Conservation (phyloP, 30 jellyfish, hydroid and myxozoan species). For the Hydractinia symbiolongicarpus region DNA sequence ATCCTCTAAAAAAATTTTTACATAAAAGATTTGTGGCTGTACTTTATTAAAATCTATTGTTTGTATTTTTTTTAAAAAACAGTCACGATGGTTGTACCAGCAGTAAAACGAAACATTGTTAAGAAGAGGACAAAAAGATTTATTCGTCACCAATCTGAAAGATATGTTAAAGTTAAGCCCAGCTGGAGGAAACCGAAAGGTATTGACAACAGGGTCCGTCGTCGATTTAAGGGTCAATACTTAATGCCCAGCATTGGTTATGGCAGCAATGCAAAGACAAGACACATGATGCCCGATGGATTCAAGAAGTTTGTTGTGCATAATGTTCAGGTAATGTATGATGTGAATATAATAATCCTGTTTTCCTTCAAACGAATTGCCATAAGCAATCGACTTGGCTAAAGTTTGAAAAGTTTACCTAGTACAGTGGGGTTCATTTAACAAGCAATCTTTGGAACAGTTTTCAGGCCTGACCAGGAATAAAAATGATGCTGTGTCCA, state of each 20-base stretch:
- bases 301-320: constrained; percentile 91
- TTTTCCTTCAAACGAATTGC: no score
- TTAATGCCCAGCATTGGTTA: constrained; percentile 95
- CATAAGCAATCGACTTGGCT: no score
- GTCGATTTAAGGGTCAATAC: constrained; percentile 86
- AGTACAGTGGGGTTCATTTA: no score
- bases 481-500: no score
- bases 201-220: constrained; percentile 92
- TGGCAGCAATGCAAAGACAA: constrained; percentile 84
- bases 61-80: not conserved
- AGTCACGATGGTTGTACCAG: constrained; percentile 92
- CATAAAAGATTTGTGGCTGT: no score
- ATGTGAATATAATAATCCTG: no score
- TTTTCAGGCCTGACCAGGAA: no score
- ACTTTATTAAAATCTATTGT: no score
- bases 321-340: constrained; percentile 58
- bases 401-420: no score
- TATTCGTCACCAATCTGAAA: constrained; percentile 90
- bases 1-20: no score
- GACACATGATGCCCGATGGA: constrained; percentile 97
- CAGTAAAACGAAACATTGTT: constrained; percentile 73
- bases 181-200: constrained; percentile 99
- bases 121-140: constrained; percentile 92
- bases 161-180: constrained; percentile 70
- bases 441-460: no score